Conservation (phyloP, 2,888 invertebrate species). For the Nemotelus pantherinus region DNA sequence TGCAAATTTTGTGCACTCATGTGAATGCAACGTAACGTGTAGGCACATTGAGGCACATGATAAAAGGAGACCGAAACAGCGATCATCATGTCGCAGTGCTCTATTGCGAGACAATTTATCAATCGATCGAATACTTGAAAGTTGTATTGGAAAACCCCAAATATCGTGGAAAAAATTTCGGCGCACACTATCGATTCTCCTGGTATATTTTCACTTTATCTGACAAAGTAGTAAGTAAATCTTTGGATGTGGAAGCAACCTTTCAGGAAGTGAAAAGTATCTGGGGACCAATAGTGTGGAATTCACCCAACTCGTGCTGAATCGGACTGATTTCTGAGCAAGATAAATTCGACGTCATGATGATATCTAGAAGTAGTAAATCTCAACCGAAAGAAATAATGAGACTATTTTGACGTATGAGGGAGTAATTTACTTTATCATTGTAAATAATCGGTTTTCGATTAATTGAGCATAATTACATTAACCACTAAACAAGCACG, state of each 20-base stretch:
- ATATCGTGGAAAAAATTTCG: no score
- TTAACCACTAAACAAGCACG: not conserved
- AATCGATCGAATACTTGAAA: no score
- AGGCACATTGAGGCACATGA: not conserved
- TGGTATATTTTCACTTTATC: no score
- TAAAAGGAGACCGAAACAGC: no score
- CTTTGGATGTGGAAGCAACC: not conserved
- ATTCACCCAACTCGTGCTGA: slow-evolving; percentile 19
- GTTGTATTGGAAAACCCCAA: no score
- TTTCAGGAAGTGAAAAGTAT: slow-evolving; percentile 24
- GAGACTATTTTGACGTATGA: slow-evolving; percentile 33
- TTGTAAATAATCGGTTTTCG: slow-evolving; percentile 29
- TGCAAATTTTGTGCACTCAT: slow-evolving; percentile 42
- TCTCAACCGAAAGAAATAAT: slow-evolving; percentile 16
- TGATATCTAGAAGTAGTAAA: slow-evolving; percentile 41
- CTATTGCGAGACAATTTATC: no score
- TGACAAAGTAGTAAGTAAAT: no score
- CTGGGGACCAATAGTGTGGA: slow-evolving; percentile 26
- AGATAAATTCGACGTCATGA: slow-evolving; percentile 33
- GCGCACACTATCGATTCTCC: no score
- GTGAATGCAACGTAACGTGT: not conserved
- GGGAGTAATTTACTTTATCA: slow-evolving; percentile 38
- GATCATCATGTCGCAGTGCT: no score
- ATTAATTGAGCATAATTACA: slow-evolving; percentile 30
- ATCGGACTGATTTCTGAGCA: not conserved